These are phyloP conservation scores for Melinaea menophilus DNA, from an alignment of 2,888 invertebrate species.

Conservation along the genomic window DNA sequence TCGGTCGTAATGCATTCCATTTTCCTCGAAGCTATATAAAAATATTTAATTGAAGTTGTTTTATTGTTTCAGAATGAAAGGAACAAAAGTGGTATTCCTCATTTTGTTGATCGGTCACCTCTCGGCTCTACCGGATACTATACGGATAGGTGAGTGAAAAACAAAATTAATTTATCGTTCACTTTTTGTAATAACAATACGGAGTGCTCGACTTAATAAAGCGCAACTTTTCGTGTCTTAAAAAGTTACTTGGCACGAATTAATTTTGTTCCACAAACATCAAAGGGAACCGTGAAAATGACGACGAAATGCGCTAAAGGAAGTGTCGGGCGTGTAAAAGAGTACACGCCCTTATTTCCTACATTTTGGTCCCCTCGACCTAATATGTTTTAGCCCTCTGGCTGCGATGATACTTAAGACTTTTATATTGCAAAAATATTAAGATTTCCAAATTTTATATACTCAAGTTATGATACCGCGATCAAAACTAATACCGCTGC, in stretches of 20 bases:
- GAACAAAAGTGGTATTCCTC: slow-evolving; percentile 62
- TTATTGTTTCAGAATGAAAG: slow-evolving; percentile 69
- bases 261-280: slow-evolving; percentile 9
- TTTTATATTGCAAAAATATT: too few species aligned
- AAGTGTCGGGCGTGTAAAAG: slow-evolving; percentile 14
- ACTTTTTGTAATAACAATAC: too few species aligned
- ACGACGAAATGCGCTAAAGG: slow-evolving; percentile 17
- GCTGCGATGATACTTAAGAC: too few species aligned
- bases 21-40: background rate
- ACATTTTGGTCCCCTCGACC: slow-evolving; percentile 20
- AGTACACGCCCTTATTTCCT: slow-evolving; percentile 13
- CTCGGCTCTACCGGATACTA: slow-evolving; percentile 75
- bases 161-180: background rate
- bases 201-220: background rate
- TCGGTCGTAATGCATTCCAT: background rate
- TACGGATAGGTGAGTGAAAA: slow-evolving; percentile 71
- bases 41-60: slow-evolving; percentile 19
- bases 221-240: background rate
- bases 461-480: too few species aligned
- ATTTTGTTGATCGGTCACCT: slow-evolving; percentile 69
- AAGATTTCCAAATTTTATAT: too few species aligned
- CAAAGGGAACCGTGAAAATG: slow-evolving; percentile 20
- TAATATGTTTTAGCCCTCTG: slow-evolving; percentile 6
- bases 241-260: background rate
- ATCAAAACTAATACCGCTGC: too few species aligned